Conservation (phyloP, 2,888 invertebrate genomes). For the Seira musarum region DNA sequence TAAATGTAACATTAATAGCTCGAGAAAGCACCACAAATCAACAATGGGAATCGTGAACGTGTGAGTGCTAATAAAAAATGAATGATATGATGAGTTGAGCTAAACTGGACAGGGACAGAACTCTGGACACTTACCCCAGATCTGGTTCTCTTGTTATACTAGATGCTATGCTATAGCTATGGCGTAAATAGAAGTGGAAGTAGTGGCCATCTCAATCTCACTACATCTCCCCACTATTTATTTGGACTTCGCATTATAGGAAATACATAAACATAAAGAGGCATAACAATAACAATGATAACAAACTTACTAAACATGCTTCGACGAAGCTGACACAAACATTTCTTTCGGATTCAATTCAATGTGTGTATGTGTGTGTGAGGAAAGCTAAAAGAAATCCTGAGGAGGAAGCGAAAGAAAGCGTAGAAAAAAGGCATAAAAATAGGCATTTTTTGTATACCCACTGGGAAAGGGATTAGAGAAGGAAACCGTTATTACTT, state of each 20-base stretch:
- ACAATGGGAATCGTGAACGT: slow-evolving; percentile 26
- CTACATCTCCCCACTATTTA: slow-evolving; percentile 16
- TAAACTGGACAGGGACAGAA: slow-evolving; percentile 16
- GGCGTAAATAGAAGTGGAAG: too few relatives aligned
- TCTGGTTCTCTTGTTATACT: not conserved
- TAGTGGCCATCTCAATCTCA: not conserved
- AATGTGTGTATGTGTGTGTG: too few relatives aligned
- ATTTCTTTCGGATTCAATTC: slow-evolving; percentile 21
- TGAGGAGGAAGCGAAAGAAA: not conserved
- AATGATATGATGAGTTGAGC: slow-evolving; percentile 41
- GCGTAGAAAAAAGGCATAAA: slow-evolving; percentile 14
- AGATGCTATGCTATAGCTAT: too few relatives aligned
- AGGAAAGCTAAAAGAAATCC: not conserved
- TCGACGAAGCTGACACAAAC: slow-evolving; percentile 18
- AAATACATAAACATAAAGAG: slow-evolving; percentile 30
- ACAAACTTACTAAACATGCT: slow-evolving; percentile 19
- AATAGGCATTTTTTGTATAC: slow-evolving; percentile 33
- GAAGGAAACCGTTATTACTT: slow-evolving; percentile 57
- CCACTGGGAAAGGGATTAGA: slow-evolving; percentile 59
- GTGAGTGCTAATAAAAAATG: slow-evolving; percentile 52
- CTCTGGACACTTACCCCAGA: slow-evolving; percentile 17
- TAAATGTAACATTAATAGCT: slow-evolving; percentile 22
- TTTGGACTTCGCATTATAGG: slow-evolving; percentile 20
- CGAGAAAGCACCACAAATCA: slow-evolving; percentile 24
- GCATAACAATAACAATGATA: slow-evolving; percentile 21